Conservation (phyloP, 92 coral and sea anemone genomes). For the Heteractis magnifica region DNA sequence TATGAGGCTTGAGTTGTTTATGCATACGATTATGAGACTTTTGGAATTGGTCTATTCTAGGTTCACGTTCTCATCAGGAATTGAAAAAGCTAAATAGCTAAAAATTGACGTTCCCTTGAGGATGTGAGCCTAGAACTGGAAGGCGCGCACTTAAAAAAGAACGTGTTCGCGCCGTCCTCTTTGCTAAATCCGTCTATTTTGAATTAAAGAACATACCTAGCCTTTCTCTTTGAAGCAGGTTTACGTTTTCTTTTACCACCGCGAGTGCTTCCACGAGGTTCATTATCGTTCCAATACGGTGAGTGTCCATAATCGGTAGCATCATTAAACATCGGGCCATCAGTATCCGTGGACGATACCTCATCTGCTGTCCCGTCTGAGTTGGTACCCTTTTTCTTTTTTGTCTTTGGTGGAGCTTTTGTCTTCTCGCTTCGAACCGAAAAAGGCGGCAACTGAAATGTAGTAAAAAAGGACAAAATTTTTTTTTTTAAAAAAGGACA, state of each 20-base stretch:
- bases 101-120: too few species aligned
- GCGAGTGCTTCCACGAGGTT: not conserved
- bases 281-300: slow-evolving; percentile 48
- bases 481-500: too few species aligned
- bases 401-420: slow-evolving; percentile 28
- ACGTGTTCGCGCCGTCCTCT: not conserved
- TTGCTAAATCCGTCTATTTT: too few species aligned
- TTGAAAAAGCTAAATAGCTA: too few species aligned
- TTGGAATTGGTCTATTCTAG: too few species aligned
- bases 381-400: slow-evolving; percentile 10
- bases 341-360: slow-evolving; percentile 27
- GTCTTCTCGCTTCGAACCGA: slow-evolving; percentile 45
- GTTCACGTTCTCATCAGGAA: too few species aligned
- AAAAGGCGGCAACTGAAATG: slow-evolving; percentile 51
- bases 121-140: too few species aligned
- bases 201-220: not conserved
- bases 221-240: not conserved
- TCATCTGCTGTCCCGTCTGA: slow-evolving; percentile 16
- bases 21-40: too few species aligned
- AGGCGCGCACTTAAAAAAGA: too few species aligned
- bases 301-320: slow-evolving; percentile 38
- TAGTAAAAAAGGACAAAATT: too few species aligned
- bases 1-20: too few species aligned
- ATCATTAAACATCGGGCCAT: slow-evolving; percentile 16
- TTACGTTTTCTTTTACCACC: slow-evolving; percentile 49